Evolutionary conservation across 2,888 invertebrate species (phyloP), one percentile per base, ranked within the genome.

Genomic region (Protodeltote pygarga): DNA sequence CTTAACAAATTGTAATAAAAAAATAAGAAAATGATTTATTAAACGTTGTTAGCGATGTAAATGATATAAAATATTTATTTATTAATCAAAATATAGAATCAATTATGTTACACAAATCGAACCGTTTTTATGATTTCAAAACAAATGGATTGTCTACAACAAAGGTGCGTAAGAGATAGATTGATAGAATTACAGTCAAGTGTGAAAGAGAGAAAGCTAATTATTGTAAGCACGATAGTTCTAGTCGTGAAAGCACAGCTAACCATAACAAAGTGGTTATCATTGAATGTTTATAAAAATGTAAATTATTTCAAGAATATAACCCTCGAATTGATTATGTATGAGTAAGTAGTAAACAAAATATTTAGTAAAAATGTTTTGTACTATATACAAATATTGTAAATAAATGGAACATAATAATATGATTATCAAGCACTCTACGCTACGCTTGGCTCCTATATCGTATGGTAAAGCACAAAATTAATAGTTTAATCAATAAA

Each of bases 311-410:
- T 63, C 45, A 66, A 53, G 65, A 55, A 8, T 65, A 70, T 67
- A 69, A 54, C 65, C 61, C 70, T 71, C 54, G 71, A 81, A 77
- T 76, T 79, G 73, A 79, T 75, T 69, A 68, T 72, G 53, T 83
- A n/a, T n/a, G n/a, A n/a, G n/a, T n/a, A 82, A 81, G 81, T 85
- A 85, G 85, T 55, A 75, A 82, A 75, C 75, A 75, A 85, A 83
- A 83, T 81, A 79, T 83, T 77, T 81, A 81, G 78, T 66, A 69
- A 74, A 73, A 80, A 83, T 86, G 81, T 88, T 89, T 89, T 88
- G 84, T 89, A 88, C 77, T 75, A 82, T 79, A 79, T 67, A 73
- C 55, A 61, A 65, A 58, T 68, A 72, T 60, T 70, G 79, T 79
- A 79, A 67, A 79, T 79, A 78, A 59, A 65, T 70, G 64, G 60